A percentile compares a stretch with the other conserved stretches of the same genome.
Conservation (phyloP, 2,888 invertebrate species). For the Allolobophora icterica region DNA sequence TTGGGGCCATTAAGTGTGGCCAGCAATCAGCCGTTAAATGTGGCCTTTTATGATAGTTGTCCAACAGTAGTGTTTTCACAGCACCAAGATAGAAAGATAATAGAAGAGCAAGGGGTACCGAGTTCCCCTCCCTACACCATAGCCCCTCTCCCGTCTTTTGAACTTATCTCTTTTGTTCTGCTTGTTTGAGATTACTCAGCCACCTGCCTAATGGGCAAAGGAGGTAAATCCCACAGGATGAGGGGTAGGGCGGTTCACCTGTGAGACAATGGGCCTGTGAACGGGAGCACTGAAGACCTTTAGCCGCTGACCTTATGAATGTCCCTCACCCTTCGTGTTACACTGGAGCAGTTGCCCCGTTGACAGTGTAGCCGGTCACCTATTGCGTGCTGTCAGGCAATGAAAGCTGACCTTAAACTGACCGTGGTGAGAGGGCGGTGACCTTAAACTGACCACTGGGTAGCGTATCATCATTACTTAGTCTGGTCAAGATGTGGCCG, state of each 20-base stretch:
- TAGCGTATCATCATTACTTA: neutral
- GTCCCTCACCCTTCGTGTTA: neutral
- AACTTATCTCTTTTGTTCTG: conserved; percentile 1
- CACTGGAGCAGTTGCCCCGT: too few species aligned
- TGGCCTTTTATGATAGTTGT: neutral
- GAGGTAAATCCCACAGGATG: neutral
- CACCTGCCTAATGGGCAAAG: neutral
- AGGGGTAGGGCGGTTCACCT: neutral
- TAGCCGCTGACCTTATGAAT: neutral
- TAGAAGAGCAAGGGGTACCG: neutral
- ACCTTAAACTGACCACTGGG: conserved; percentile 1
- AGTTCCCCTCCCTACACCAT: neutral
- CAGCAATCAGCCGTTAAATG: neutral
- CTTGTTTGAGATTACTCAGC: neutral
- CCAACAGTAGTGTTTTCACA: neutral
- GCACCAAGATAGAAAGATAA: neutral
- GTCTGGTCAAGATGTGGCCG: conserved; percentile 6
- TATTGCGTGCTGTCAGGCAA: neutral
- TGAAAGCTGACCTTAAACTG: conserved; percentile 6
- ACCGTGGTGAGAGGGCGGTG: neutral
- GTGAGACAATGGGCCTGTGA: neutral
- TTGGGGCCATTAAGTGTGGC: neutral
- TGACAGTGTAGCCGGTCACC: neutral
- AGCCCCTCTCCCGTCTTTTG: neutral
- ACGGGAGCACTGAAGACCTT: neutral